Evolutionary conservation across 2,797 vertebrate species (phyloP).

Genomic region (Ambastaia sidthimunki): DNA sequence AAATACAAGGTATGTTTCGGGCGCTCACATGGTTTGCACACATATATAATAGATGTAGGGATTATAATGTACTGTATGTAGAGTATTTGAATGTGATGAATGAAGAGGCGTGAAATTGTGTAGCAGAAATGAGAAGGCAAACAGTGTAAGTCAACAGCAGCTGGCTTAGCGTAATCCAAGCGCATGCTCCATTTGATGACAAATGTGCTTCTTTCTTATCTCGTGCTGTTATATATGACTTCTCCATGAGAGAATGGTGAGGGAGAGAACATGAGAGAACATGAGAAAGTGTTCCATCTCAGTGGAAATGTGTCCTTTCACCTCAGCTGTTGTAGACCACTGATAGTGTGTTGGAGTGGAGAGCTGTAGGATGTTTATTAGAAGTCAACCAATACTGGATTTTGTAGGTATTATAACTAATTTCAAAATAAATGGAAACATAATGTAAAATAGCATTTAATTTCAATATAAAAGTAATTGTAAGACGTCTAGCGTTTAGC

Average conservation of each 20-base stretch:
- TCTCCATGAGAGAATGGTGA: conserved; percentile 67
- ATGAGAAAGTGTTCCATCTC: conserved; percentile 66
- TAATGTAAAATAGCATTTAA: no score
- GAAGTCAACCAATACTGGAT: not conserved
- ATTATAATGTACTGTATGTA: conserved; percentile 27
- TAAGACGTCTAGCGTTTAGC: no score
- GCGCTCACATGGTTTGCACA: not conserved
- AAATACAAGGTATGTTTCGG: not conserved
- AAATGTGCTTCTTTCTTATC: conserved; percentile 74
- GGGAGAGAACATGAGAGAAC: conserved; percentile 65
- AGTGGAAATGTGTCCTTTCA: conserved; percentile 78
- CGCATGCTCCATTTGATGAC: conserved; percentile 73
- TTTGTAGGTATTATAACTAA: not conserved
- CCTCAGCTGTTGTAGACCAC: conserved; percentile 74
- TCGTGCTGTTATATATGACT: conserved; percentile 63
- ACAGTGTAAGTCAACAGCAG: conserved; percentile 70
- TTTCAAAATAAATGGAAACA: no score
- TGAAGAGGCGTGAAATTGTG: conserved; percentile 68
- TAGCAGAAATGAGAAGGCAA: conserved; percentile 73
- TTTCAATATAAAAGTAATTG: no score
- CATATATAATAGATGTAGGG: conserved; percentile 1
- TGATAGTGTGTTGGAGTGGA: conserved; percentile 43
- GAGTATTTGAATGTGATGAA: conserved; percentile 69
- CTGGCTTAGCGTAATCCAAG: conserved; percentile 67
- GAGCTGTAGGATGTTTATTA: not conserved